Percentiles rank a stretch among this genome's conserved stretches.
These are phyloP conservation scores for Stegastes partitus DNA, from an alignment of 2,113 vertebrate species.

Conservation along the genomic window DNA sequence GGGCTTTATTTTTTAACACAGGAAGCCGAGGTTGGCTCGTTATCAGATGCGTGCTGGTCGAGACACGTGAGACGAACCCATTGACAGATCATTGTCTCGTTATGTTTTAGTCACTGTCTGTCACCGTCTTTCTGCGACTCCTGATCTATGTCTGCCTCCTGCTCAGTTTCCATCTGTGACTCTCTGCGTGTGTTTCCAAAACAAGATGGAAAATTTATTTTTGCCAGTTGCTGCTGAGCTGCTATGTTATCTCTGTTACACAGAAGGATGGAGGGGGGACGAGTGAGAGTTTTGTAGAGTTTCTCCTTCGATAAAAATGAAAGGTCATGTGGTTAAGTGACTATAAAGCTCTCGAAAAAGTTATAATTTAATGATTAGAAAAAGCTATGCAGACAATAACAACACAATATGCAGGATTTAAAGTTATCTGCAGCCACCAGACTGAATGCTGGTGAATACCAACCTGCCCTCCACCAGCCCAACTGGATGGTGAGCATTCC, in stretches of 20 bases:
- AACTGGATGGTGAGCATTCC: too few relatives aligned
- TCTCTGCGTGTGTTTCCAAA: conserved; percentile 14
- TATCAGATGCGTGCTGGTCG: conserved; percentile 41
- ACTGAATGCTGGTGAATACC: neutral
- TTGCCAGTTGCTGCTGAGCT: conserved; percentile 14
- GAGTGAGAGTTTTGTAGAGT: neutral
- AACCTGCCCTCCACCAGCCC: too few relatives aligned
- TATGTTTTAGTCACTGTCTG: conserved; percentile 26
- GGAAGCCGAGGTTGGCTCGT: conserved; percentile 1
- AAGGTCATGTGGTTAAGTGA: neutral
- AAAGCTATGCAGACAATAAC: neutral
- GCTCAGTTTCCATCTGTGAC: conserved; percentile 15
- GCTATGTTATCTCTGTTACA: neutral
- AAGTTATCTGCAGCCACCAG: neutral
- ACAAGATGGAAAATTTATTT: conserved; percentile 15
- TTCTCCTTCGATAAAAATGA: neutral
- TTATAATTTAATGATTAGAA: neutral
- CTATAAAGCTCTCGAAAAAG: neutral
- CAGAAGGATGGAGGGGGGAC: neutral
- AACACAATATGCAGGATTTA: neutral
- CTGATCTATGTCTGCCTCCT: conserved; percentile 14
- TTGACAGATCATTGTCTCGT: conserved; percentile 19
- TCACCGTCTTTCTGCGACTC: conserved; percentile 2
- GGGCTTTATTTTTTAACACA: conserved; percentile 26
- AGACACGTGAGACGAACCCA: conserved; percentile 38